Evolutionary conservation across 2,888 invertebrate genomes (phyloP), one percentile per base, ranked within the genome.

Genomic region (Xylophagus ater): DNA sequence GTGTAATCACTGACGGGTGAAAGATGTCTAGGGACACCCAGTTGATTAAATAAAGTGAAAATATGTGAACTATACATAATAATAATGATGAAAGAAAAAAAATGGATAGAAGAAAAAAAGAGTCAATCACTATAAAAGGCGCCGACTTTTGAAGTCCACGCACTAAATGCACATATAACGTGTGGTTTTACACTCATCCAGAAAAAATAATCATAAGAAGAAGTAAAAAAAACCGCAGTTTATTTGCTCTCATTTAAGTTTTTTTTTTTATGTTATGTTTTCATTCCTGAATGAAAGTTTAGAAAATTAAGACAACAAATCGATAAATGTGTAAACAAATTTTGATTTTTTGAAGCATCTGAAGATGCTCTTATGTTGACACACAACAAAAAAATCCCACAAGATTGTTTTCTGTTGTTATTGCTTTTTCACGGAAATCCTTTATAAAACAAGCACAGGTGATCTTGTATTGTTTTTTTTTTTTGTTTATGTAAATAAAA

Each of bases 351-450:
- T 34, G 40, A 43, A 37, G 40, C 40, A 43, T 37, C 43, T 43
- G 43, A 40, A 37, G 40, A 43, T 40, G 43, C 43, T 37, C 29
- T 34, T 25, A 25, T 43, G 31, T 43, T 43, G 43, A 43, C 43
- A 40, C 25, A 38, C 37, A 18, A n/a, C n/a, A n/a, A n/a, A n/a
- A n/a, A 21, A 23, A 37, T 37, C 31, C 31, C 31, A 31, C 12
- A 14, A n/a, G n/a, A n/a, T n/a, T 24, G 37, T 12, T 18, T 23
- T 37, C 21, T 29, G 10, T n/a, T 17, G 24, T 34, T 17, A 17
- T 31, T 18, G 17, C 19, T n/a, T 5, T 37, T 14, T 24, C 31
- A 37, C 37, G 21, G 20, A 9, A 37, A 24, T 24, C 14, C 18
- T 15, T 13, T 31, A 9, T 13, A 18, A 20, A 23, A 15, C 21